A percentile compares a stretch with the other conserved stretches of the same genome.
These are phyloP conservation scores for Auanema freiburgensis DNA, from an alignment of 2,888 invertebrate genomes.

Conservation along the genomic window DNA sequence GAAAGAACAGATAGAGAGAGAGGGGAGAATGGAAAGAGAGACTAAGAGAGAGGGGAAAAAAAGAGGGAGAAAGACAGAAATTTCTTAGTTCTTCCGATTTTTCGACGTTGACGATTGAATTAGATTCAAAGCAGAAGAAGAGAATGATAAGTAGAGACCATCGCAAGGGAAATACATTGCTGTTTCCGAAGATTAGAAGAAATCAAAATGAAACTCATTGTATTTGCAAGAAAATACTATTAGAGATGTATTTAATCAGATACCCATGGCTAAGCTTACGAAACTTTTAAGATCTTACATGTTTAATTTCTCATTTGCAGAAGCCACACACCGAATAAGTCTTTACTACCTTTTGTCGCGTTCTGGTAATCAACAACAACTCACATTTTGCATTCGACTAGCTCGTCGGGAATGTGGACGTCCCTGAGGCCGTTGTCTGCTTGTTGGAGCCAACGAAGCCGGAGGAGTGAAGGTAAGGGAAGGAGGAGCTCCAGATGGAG, in stretches of 20 bases:
- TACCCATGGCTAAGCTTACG: not conserved
- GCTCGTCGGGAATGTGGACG: conserved; percentile 32
- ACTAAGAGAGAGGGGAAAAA: not conserved
- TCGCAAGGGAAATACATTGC: not conserved
- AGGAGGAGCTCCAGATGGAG: conserved; percentile 51
- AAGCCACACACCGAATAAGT: not conserved
- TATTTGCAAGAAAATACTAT: no score
- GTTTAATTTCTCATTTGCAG: not conserved
- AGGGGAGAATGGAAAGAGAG: not conserved
- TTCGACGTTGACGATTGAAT: not conserved
- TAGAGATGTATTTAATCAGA: not conserved
- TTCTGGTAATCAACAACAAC: conserved; percentile 3
- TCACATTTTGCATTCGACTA: conserved; percentile 57
- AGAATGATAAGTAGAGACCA: not conserved
- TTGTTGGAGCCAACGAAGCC: conserved; percentile 45
- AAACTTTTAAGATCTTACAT: not conserved
- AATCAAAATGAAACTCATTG: not conserved
- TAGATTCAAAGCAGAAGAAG: conserved; percentile 6
- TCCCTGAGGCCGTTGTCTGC: conserved; percentile 17
- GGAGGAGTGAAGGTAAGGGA: conserved; percentile 59
- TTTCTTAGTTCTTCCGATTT: not conserved
- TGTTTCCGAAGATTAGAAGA: not conserved
- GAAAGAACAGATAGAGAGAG: conserved; percentile 4
- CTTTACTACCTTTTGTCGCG: not conserved
- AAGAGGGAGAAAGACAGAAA: conserved; percentile 1